phyloP scores from a whole-genome alignment of 92 coral and sea anemone genomes.

The Palythoa heliodiscus region DNA sequence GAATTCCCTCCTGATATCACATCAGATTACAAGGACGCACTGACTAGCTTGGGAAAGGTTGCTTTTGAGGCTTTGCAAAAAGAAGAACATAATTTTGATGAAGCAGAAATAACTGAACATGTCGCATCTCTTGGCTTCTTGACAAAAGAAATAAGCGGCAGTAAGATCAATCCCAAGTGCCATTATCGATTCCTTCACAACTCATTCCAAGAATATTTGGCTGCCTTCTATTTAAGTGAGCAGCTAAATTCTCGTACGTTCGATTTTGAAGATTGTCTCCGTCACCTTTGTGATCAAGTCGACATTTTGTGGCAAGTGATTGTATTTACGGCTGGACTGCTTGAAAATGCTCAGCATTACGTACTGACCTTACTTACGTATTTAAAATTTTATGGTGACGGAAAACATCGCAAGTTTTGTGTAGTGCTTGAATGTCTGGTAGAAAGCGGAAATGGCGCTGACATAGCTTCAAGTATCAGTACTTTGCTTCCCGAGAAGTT shows the following conservation, averaged over 20 bases:
- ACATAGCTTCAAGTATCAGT: not conserved
- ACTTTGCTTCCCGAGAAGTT: conserved; percentile 10
- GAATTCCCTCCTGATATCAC: not conserved
- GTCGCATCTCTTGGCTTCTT: conserved; percentile 35
- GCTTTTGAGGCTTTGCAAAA: conserved; percentile 32
- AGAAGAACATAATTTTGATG: conserved; percentile 10
- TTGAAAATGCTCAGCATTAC: not conserved
- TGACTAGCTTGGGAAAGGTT: conserved; percentile 9
- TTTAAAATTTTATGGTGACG: not conserved
- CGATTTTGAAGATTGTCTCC: conserved; percentile 1
- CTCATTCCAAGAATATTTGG: conserved; percentile 47
- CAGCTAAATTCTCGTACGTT: not conserved
- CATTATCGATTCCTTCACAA: conserved; percentile 45
- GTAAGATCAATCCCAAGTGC: conserved; percentile 20
- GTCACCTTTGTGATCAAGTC: not conserved
- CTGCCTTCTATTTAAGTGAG: conserved; percentile 43
- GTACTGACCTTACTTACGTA: not conserved
- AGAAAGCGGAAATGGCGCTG: not conserved
- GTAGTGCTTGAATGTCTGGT: conserved; percentile 22
- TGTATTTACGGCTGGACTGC: conserved; percentile 29
- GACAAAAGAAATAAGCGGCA: conserved; percentile 30
- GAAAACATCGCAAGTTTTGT: not conserved
- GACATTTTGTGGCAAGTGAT: conserved; percentile 19
- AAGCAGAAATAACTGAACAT: conserved; percentile 8
- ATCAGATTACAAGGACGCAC: not conserved